A percentile compares a stretch with the other conserved stretches of the same genome.
phyloP scores from a whole-genome alignment of 1,140 invertebrate species.

The Antheraea mylitta region DNA sequence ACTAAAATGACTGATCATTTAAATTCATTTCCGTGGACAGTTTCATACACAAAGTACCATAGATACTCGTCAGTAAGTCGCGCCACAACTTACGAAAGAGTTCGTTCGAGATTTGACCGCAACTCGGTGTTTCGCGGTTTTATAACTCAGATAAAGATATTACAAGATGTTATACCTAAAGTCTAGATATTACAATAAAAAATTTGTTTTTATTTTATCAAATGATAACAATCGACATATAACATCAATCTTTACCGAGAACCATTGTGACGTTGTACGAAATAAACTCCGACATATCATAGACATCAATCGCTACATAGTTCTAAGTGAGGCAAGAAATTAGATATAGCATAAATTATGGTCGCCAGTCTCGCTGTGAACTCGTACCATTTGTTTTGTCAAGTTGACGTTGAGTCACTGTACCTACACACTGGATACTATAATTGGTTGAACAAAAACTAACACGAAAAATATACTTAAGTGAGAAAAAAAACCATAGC shows the following conservation, averaged over 20 bases:
- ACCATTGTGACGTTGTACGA: neutral
- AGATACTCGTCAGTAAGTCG: no score
- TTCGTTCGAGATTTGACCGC: no score
- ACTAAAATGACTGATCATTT: no score
- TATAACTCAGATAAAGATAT: no score
- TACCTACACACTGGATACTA: neutral
- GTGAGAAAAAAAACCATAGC: no score
- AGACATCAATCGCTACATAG: neutral
- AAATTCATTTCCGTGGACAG: no score
- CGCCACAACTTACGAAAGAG: no score
- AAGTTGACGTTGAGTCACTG: neutral
- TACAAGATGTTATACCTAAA: no score
- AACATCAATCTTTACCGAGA: neutral
- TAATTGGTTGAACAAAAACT: neutral
- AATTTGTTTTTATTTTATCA: neutral
- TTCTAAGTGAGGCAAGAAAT: neutral
- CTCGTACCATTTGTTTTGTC: neutral
- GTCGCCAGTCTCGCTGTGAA: neutral
- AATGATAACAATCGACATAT: neutral
- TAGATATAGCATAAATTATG: slow-evolving; percentile 3
- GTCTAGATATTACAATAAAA: neutral
- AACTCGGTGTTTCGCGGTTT: no score
- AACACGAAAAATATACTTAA: neutral
- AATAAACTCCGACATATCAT: neutral
- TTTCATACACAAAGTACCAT: no score